These are phyloP conservation scores for Oscheius sp. DNA, from an alignment of 2,888 invertebrate species.

Conservation along the genomic window DNA sequence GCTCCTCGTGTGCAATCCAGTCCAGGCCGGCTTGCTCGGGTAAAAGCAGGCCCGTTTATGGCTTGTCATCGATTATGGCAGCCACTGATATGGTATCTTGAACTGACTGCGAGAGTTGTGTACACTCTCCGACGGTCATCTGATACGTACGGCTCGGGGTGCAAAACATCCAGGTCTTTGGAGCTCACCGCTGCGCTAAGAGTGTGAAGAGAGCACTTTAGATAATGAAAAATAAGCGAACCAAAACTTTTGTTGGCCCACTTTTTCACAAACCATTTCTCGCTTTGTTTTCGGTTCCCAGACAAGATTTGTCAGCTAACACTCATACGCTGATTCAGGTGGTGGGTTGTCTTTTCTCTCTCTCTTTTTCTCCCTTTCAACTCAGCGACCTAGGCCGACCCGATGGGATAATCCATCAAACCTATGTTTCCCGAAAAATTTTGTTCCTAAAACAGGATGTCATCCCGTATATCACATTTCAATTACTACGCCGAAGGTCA, in stretches of 20 bases:
- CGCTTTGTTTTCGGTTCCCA: no score
- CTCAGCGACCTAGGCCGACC: no score
- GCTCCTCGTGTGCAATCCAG: conserved; percentile 21
- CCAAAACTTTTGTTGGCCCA: background rate
- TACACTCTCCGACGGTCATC: conserved; percentile 27
- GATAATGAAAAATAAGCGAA: background rate
- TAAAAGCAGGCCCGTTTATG: conserved; percentile 22
- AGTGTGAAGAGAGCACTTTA: conserved; percentile 2
- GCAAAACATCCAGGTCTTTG: conserved; percentile 24
- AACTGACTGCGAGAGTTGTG: conserved; percentile 8
- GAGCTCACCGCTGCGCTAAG: background rate
- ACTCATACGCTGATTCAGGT: no score
- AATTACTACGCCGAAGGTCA: conserved; percentile 19
- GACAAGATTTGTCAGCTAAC: no score
- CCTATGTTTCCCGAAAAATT: background rate
- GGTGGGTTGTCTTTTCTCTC: background rate
- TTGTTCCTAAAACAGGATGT: background rate
- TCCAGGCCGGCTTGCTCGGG: conserved; percentile 25
- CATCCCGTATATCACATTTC: conserved; percentile 22
- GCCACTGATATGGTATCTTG: conserved; percentile 29
- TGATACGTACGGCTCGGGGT: conserved; percentile 26
- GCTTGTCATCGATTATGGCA: conserved; percentile 29
- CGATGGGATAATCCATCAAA: background rate
- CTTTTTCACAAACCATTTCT: no score
- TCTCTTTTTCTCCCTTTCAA: background rate